A percentile compares a stretch with the other conserved stretches of the same genome.
phyloP scores from a whole-genome alignment of 2,888 invertebrate species.

The Hanleya hanleyi region DNA sequence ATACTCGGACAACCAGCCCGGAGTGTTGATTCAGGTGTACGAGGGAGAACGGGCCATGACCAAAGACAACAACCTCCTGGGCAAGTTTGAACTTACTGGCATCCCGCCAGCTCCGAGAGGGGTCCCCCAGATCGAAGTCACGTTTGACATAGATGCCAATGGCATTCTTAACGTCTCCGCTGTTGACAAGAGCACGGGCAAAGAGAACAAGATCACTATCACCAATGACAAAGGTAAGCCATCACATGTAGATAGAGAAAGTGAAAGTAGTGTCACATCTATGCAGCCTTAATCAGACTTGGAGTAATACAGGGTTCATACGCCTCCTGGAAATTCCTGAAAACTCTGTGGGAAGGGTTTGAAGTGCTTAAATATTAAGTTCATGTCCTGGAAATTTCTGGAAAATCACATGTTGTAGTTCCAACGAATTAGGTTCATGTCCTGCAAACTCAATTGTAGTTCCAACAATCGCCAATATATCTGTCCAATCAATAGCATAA shows the following conservation, averaged over 20 bases:
- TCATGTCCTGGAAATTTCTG: no score
- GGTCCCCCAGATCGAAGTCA: conserved; percentile 83
- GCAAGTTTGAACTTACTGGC: conserved; percentile 96
- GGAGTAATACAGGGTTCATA: no score
- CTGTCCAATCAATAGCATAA: no score
- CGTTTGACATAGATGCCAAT: conserved; percentile 79
- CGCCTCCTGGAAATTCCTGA: no score
- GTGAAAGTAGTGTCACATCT: no score
- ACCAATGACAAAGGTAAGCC: conserved; percentile 83
- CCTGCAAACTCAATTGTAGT: no score
- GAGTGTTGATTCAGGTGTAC: conserved; percentile 72
- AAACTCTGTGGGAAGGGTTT: no score
- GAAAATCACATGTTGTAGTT: no score
- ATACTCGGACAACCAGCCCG: conserved; percentile 98
- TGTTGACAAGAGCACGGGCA: conserved; percentile 83
- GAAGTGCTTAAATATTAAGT: no score
- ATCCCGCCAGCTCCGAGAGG: conserved; percentile 95
- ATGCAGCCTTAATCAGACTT: no score
- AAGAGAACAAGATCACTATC: conserved; percentile 76
- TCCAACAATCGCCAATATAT: no score
- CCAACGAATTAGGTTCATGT: no score
- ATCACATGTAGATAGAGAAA: neutral
- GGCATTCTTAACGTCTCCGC: conserved; percentile 97
- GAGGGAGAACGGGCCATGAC: conserved; percentile 74
- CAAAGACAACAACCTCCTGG: conserved; percentile 82